Conservation (phyloP, 1,140 invertebrate genomes). For the Drosophila santomea region DNA sequence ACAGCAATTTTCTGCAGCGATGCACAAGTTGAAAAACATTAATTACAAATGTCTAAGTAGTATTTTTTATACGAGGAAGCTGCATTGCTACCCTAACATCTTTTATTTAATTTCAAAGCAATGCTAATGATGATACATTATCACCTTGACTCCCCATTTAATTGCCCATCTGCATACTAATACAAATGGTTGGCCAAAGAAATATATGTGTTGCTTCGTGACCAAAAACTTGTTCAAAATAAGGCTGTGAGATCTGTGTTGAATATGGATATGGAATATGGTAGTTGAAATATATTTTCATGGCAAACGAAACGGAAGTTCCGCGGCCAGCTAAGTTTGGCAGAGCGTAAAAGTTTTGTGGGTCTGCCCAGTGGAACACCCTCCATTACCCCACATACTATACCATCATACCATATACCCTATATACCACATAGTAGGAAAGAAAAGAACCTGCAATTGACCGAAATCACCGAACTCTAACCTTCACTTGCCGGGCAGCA, state of each 20-base stretch:
- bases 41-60: not conserved
- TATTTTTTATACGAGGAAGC: not conserved
- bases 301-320: slow-evolving; percentile 52
- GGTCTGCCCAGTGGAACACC: slow-evolving; percentile 4
- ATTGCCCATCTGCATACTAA: slow-evolving; percentile 14
- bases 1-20: slow-evolving; percentile 1
- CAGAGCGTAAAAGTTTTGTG: slow-evolving; percentile 43
- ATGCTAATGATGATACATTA: not conserved
- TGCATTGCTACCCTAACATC: not conserved
- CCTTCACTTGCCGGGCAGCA: slow-evolving; percentile 52
- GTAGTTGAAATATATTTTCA: slow-evolving; percentile 14
- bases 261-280: slow-evolving; percentile 19
- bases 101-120: not conserved
- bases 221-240: slow-evolving; percentile 33
- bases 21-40: not conserved
- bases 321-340: slow-evolving; percentile 21
- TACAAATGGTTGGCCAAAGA: not conserved
- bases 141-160: slow-evolving; percentile 31
- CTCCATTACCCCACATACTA: no score
- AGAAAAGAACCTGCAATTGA: slow-evolving; percentile 36
- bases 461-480: slow-evolving; percentile 75
- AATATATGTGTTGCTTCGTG: slow-evolving; percentile 23
- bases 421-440: not conserved
- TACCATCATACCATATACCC: no score
- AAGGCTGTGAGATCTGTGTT: slow-evolving; percentile 32